phyloP scores from a whole-genome alignment of 2,113 vertebrate genomes.

The Prunella fulvescens region DNA sequence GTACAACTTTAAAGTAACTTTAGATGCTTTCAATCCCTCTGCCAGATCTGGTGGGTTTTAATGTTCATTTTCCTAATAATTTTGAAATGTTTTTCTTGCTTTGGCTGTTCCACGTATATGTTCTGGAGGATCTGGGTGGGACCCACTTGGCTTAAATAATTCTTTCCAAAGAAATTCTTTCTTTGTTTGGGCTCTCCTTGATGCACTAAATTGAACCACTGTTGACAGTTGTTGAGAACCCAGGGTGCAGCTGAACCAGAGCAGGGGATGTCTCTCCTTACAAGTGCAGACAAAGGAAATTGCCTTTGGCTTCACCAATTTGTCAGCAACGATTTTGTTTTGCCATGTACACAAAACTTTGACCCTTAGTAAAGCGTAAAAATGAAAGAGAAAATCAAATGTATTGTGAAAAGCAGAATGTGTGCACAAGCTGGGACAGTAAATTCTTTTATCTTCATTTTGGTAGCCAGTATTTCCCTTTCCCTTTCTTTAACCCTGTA shows the following conservation, averaged over 20 bases:
- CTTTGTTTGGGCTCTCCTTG: constrained; percentile 16
- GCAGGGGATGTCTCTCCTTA: not conserved
- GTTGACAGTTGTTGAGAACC: constrained; percentile 22
- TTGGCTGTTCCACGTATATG: not conserved
- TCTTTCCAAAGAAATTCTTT: constrained; percentile 10
- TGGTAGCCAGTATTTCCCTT: not conserved
- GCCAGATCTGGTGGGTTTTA: not conserved
- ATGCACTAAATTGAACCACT: not conserved
- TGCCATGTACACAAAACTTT: not conserved
- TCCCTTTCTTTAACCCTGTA: not conserved
- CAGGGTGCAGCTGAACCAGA: constrained; percentile 19
- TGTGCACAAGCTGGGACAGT: not conserved
- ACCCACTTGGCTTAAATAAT: not conserved
- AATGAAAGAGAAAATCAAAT: not conserved
- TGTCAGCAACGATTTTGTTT: constrained; percentile 17
- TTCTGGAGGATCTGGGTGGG: constrained; percentile 6
- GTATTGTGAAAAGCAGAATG: not conserved
- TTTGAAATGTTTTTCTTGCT: not conserved
- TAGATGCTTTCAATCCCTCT: not conserved
- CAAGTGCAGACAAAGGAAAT: constrained; percentile 21
- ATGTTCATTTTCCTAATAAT: constrained; percentile 8
- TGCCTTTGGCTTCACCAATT: not conserved
- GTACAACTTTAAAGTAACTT: not conserved
- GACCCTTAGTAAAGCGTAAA: not conserved
- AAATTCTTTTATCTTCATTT: not conserved